Conservation (phyloP, 1,140 invertebrate genomes). For the Lordiphosa mommai region DNA sequence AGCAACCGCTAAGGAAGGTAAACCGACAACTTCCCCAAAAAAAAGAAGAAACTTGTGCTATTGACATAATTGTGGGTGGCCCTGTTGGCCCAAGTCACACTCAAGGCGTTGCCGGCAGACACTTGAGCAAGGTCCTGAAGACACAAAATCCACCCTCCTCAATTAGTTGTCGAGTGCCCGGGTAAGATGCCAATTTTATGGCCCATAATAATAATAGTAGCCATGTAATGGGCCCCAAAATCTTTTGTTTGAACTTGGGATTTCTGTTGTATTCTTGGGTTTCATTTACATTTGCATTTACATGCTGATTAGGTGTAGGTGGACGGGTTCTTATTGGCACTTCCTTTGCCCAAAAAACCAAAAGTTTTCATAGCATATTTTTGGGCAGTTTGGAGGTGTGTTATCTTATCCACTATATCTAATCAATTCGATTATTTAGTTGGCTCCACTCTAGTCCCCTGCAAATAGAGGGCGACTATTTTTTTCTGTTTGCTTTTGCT, state of each 20-base stretch:
- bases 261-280: slow-evolving; percentile 20
- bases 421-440: slow-evolving; percentile 32
- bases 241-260: slow-evolving; percentile 25
- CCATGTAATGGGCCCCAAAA: not conserved
- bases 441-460: slow-evolving; percentile 31
- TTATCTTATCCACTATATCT: slow-evolving; percentile 47
- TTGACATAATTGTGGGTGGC: slow-evolving; percentile 69
- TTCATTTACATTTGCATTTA: slow-evolving; percentile 62
- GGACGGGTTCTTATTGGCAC: slow-evolving; percentile 52
- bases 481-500: slow-evolving; percentile 44
- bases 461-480: slow-evolving; percentile 40
- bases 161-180: slow-evolving; percentile 49
- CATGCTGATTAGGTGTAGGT: slow-evolving; percentile 58
- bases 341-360: slow-evolving; percentile 34
- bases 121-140: slow-evolving; percentile 50
- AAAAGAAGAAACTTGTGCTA: slow-evolving; percentile 41
- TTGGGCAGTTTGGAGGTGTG: not conserved
- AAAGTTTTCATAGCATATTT: slow-evolving; percentile 44
- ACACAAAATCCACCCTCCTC: slow-evolving; percentile 66
- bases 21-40: slow-evolving; percentile 7
- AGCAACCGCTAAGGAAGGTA: slow-evolving; percentile 7
- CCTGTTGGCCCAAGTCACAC: slow-evolving; percentile 56
- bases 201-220: slow-evolving; percentile 10
- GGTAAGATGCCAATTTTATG: slow-evolving; percentile 24
- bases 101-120: slow-evolving; percentile 70